Evolutionary conservation across 1,140 invertebrate genomes (phyloP).

Genomic region (Berghia stephanieae): DNA sequence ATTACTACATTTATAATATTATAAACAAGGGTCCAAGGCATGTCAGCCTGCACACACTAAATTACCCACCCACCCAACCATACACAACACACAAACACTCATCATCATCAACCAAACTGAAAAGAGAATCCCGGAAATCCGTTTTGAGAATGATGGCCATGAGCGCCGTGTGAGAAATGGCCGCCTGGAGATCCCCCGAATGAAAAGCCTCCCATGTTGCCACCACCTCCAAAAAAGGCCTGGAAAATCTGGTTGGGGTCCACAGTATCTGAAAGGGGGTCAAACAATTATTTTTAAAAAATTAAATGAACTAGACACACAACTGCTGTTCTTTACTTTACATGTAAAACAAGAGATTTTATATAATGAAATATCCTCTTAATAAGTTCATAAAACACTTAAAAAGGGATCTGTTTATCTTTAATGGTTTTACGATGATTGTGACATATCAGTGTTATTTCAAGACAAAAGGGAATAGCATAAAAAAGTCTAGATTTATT

Average conservation of each 20-base stretch:
- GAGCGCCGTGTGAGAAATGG: constrained; percentile 32
- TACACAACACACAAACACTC: no score
- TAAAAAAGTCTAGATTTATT: no score
- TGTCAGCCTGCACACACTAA: no score
- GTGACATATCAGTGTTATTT: background rate
- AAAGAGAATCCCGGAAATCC: constrained; percentile 74
- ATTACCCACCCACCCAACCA: no score
- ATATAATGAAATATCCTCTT: background rate
- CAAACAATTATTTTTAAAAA: constrained; percentile 45
- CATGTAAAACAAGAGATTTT: background rate
- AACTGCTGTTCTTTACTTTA: background rate
- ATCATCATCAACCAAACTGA: constrained; percentile 72
- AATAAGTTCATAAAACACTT: background rate
- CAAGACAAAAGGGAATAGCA: no score
- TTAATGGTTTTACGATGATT: background rate
- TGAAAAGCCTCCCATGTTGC: constrained; percentile 46
- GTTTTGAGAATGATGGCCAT: constrained; percentile 40
- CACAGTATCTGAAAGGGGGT: constrained; percentile 73
- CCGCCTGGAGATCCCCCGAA: constrained; percentile 68
- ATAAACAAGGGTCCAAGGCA: no score
- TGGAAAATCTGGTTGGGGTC: constrained; percentile 83
- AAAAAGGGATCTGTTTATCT: background rate
- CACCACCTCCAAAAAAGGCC: constrained; percentile 75
- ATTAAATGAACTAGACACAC: no score
- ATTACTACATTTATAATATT: no score